Percentiles rank a stretch among this genome's conserved stretches.
phyloP scores from a whole-genome alignment of 2,888 invertebrate species.

The Drosophila emarginata region DNA sequence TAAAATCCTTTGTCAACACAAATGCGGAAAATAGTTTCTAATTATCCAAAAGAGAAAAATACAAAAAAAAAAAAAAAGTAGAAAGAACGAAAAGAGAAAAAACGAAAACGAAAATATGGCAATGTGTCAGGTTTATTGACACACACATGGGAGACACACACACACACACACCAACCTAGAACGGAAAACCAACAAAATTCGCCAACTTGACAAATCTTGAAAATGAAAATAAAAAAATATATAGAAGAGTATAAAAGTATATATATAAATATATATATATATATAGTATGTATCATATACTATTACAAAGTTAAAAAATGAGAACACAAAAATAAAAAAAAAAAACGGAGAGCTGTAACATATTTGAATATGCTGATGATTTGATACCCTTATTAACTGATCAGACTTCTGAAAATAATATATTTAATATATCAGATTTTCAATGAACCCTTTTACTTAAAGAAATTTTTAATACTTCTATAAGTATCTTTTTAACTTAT shows the following conservation, averaged over 20 bases:
- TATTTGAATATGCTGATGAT: not conserved
- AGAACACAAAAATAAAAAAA: constrained; percentile 10
- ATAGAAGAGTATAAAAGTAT: not conserved
- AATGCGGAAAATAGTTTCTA: constrained; percentile 50
- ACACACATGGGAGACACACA: constrained; percentile 57
- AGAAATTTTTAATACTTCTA: too few relatives aligned
- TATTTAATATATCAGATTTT: too few relatives aligned
- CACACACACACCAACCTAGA: constrained; percentile 44
- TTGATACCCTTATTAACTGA: not conserved
- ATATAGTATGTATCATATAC: constrained; percentile 14
- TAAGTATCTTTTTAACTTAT: too few relatives aligned
- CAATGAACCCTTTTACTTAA: too few relatives aligned
- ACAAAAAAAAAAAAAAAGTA: constrained; percentile 20
- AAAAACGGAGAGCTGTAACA: not conserved
- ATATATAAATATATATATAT: constrained; percentile 7
- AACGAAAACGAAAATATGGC: constrained; percentile 16
- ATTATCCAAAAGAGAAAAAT: constrained; percentile 49
- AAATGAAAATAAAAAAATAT: constrained; percentile 25
- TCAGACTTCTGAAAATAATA: too few relatives aligned
- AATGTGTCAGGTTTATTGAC: constrained; percentile 67
- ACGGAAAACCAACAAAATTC: constrained; percentile 62
- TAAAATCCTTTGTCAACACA: constrained; percentile 68
- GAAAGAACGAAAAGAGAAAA: constrained; percentile 24
- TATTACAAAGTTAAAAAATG: constrained; percentile 42
- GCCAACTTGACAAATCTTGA: constrained; percentile 63